Evolutionary conservation across 2,113 vertebrate species (phyloP).

Genomic region (Balaeniceps rex): DNA sequence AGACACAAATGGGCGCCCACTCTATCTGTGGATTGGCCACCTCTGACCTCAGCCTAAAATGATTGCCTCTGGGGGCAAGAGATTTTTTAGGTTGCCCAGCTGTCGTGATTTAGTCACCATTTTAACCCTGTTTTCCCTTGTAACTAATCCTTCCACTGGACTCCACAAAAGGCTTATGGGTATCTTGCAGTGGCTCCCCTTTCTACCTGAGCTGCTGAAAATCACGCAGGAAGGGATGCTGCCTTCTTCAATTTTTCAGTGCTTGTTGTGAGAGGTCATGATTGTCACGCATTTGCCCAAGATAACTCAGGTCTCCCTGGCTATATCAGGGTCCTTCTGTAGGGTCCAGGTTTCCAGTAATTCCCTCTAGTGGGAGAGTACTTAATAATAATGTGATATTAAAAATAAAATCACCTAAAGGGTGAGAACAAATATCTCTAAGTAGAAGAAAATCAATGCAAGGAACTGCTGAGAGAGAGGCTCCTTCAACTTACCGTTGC

Average conservation of each 20-base stretch:
- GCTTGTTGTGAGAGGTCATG: fast-evolving
- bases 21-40: too few species aligned
- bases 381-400: not conserved
- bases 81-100: not conserved
- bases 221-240: fast-evolving
- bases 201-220: not conserved
- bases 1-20: not conserved
- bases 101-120: not conserved
- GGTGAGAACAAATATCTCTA: not conserved
- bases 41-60: not conserved
- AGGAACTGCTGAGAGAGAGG: not conserved
- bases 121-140: not conserved
- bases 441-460: not conserved
- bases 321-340: fast-evolving
- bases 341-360: not conserved
- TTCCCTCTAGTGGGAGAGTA: not conserved
- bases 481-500: not conserved
- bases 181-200: fast-evolving
- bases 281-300: not conserved
- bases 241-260: not conserved
- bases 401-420: not conserved
- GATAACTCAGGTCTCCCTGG: fast-evolving
- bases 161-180: not conserved
- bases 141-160: not conserved
- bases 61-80: not conserved